Conservation (phyloP, 2,797 vertebrate genomes). For the Brotula barbata region DNA sequence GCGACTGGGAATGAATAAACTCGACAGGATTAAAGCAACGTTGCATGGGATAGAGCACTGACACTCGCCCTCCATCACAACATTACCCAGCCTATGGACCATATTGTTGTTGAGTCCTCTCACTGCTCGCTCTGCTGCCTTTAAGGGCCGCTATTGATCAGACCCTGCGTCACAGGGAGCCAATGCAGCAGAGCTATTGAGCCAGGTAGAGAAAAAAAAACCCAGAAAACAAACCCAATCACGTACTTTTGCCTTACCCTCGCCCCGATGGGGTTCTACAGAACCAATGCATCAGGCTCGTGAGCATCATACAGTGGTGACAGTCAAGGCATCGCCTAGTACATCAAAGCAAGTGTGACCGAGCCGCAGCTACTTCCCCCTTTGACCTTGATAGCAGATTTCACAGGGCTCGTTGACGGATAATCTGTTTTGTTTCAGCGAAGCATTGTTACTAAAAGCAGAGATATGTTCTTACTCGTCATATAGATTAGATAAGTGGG, state of each 20-base stretch:
- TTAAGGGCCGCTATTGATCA: constrained; percentile 69
- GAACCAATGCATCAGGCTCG: constrained; percentile 6
- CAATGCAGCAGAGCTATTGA: constrained; percentile 66
- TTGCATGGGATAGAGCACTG: constrained; percentile 29
- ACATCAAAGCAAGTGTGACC: constrained; percentile 11
- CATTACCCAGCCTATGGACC: constrained; percentile 35
- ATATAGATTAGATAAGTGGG: constrained; percentile 17
- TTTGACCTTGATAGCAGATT: constrained; percentile 54
- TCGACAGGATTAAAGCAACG: neutral
- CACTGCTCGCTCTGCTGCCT: constrained; percentile 50
- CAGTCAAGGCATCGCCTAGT: neutral
- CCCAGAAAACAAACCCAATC: constrained; percentile 18
- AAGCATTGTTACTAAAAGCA: constrained; percentile 41
- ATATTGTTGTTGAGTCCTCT: constrained; percentile 33
- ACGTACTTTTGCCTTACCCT: constrained; percentile 3
- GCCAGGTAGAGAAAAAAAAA: constrained; percentile 34
- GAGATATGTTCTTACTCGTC: constrained; percentile 57
- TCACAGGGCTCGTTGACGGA: constrained; percentile 23
- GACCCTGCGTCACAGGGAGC: constrained; percentile 57
- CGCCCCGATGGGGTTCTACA: constrained; percentile 6
- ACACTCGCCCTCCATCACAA: constrained; percentile 32
- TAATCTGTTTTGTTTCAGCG: constrained; percentile 50
- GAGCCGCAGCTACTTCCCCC: constrained; percentile 8
- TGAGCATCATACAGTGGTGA: constrained; percentile 11
- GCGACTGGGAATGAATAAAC: neutral